A percentile compares a stretch with the other conserved stretches of the same genome.
phyloP scores from a whole-genome alignment of 2,797 vertebrate genomes.

The Propithecus deckenii region DNA sequence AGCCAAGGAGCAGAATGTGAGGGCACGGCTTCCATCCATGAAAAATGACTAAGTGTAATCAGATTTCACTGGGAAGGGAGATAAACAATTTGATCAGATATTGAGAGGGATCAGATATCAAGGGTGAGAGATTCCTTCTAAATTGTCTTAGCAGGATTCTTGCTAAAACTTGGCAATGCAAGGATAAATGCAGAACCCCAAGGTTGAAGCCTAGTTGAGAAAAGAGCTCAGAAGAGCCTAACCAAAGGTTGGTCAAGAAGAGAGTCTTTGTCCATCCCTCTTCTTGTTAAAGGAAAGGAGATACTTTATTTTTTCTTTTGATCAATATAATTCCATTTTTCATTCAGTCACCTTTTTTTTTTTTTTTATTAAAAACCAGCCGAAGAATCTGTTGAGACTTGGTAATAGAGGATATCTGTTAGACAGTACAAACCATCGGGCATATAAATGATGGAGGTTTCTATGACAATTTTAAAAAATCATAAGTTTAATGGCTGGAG shows the following conservation, averaged over 20 bases:
- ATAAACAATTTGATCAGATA: not conserved
- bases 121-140: not conserved
- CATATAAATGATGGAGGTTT: not conserved
- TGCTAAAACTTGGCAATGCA: not conserved
- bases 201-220: not conserved
- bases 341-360: not conserved
- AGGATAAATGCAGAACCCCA: not conserved
- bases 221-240: not conserved
- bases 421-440: not conserved
- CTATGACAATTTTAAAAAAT: not conserved
- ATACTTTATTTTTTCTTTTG: not conserved
- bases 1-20: not conserved
- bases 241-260: not conserved
- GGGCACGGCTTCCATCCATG: no score
- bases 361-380: not conserved
- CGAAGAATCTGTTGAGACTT: not conserved
- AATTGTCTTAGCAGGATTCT: not conserved
- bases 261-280: not conserved
- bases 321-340: not conserved
- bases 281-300: not conserved
- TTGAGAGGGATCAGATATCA: not conserved
- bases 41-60: not conserved
- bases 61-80: not conserved
- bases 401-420: not conserved
- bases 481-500: not conserved